These are phyloP conservation scores for Salvelinus sp. DNA, from an alignment of 2,113 vertebrate species.

Conservation along the genomic window DNA sequence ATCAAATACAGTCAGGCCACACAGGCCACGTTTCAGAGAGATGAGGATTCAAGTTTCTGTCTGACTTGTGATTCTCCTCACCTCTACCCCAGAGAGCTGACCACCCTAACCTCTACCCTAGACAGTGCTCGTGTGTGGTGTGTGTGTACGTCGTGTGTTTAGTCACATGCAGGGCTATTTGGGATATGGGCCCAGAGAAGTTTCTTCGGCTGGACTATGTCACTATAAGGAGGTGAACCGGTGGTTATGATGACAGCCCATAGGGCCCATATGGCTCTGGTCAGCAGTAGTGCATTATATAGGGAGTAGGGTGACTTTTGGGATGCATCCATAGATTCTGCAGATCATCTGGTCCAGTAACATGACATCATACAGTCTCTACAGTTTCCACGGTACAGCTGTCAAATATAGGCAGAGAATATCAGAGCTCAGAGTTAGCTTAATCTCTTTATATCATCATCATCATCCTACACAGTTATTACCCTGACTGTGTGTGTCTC, in stretches of 20 bases:
- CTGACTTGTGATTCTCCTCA: no score
- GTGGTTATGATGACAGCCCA: not conserved
- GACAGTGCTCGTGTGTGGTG: no score
- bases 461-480: constrained; percentile 24
- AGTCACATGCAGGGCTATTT: no score
- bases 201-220: constrained; percentile 54
- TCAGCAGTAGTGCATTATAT: no score
- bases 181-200: constrained; percentile 2
- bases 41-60: no score
- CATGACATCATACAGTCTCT: constrained; percentile 37
- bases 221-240: constrained; percentile 56
- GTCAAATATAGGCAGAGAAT: constrained; percentile 55
- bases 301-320: no score
- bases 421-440: constrained; percentile 38
- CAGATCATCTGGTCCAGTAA: constrained; percentile 62
- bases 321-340: constrained; percentile 13
- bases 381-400: constrained; percentile 47
- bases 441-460: constrained; percentile 46
- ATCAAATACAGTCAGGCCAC: no score
- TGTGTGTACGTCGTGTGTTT: no score
- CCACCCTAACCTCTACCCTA: no score
- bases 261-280: no score
- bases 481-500: constrained; percentile 8
- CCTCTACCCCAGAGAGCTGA: no score
- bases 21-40: no score